Evolutionary conservation across 2,888 invertebrate genomes (phyloP), one percentile per base, ranked within the genome.

Genomic region (Clanis bilineata): DNA sequence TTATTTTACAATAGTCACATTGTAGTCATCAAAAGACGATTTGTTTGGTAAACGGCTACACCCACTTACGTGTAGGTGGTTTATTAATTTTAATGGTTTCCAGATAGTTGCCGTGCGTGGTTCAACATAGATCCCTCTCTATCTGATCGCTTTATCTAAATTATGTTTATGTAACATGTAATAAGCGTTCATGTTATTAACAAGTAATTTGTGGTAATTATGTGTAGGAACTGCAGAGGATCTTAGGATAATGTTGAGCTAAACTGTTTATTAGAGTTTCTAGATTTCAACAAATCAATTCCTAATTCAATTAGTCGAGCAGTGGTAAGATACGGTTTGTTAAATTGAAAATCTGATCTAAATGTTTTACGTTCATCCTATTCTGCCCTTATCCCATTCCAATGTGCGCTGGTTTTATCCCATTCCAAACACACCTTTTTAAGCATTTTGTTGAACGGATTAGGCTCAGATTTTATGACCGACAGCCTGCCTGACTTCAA

Each of bases 1-100:
- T 60, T 59, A 62, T 60, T 55, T 43, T 59, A 61, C 57, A 63
- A 65, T 60, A 58, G 59, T 57, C 41, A 61, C 60, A 62, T 63
- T 57, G 54, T 51, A 54, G 45, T 60, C 58, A 63, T 66, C 66
- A 61, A 60, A 62, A 58, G 61, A 63, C 65, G 59, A 64, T 68
- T 66, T 62, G 63, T 66, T 58, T 58, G 55, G 55, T 57, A 57
- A 44, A 59, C 23, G 54, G 56, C 47, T 57, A 39, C 55, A 57
- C 38, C 56, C 59, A 56, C 45, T 23, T 57, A 57, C 28, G 57
- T 51, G 32, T 28, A 18, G 32, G 51, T 51, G 28, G 47, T 47
- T 41, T 56, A 41, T 56, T 56, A 39, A 56, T 56, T 56, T 56
- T 56, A 56, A 41, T 55, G 56, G 56, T 61, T 51, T 32, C 28